Evolutionary conservation across 2,113 vertebrate species (phyloP), one percentile per base, ranked within the genome.

Genomic region (Macaca mulatta): DNA sequence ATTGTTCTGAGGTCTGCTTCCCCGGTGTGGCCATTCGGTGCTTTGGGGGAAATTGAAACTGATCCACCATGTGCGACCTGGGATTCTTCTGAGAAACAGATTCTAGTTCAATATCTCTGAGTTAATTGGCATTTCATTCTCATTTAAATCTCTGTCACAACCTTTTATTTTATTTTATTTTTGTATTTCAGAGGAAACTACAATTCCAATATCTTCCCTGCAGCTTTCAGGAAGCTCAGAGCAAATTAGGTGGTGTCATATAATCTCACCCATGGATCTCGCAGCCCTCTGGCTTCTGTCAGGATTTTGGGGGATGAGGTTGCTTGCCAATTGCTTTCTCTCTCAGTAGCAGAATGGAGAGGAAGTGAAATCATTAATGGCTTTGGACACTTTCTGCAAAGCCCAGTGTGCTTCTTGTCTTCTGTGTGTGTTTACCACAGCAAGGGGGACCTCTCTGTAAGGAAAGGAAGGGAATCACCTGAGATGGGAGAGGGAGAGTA

Each of bases 61-160:
- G 95, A 64, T 17, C 48, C 30, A 22, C 89, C 22, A 81, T 70
- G 67, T 96, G 75, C 45, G 30, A 64, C 75, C 7, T 45, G 9
- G 2, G 87, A 93, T 43, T 89, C 95, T 96, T 96, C 93, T 48
- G 89, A 94, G 93, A 96, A 81, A 40, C 8, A 6, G 16, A 90
- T 90, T 79, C 90, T 86, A 50, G 22, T 89, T 96, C 93, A 85
- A 89, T 97, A 79, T 38, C 92, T 96, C 91, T n/a, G 94, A 81
- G 86, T 91, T 92, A 88, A 97, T 97, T 97, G 97, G 64, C 96
- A 59, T 94, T 97, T 97, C 92, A 96, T 98, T 94, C 97, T 16
- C 8, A 93, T 96, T 61, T 25, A 94, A 98, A 96, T 97, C 97
- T 95, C 97, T 94, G 92, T 97, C 97, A 96, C 84, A 90, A 90